Conservation (phyloP, 2,113 vertebrate species). For the Helogale parvula region DNA sequence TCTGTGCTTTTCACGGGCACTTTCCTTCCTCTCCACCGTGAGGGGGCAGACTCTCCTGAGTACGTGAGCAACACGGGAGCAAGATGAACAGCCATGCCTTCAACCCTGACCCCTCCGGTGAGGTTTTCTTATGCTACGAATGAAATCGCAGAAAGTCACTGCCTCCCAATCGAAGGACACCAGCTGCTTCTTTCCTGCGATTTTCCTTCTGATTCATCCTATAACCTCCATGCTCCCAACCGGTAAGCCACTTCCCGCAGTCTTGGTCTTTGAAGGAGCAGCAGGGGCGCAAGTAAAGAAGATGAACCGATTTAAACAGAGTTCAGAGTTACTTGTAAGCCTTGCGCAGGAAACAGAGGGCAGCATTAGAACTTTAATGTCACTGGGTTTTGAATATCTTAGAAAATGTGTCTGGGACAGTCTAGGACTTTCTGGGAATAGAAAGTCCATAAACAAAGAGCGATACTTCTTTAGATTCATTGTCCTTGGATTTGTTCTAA, state of each 20-base stretch:
- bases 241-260: accelerated
- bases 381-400: not conserved
- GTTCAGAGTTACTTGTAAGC: not conserved
- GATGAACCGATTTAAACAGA: not conserved
- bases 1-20: not conserved
- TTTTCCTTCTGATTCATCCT: too few species aligned
- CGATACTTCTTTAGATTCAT: not conserved
- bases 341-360: not conserved
- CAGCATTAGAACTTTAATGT: not conserved
- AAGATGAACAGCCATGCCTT: too few species aligned
- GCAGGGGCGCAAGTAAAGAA: not conserved
- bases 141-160: not conserved
- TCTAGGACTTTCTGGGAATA: not conserved
- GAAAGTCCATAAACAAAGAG: not conserved
- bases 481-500: not conserved
- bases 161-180: accelerated
- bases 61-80: too few species aligned
- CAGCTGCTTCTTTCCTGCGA: not conserved
- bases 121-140: accelerated
- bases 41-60: not conserved
- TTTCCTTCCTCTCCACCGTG: not conserved
- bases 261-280: not conserved
- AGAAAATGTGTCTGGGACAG: not conserved
- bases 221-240: too few species aligned
- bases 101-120: accelerated